Evolutionary conservation across 2,888 invertebrate species (phyloP), one percentile per base, ranked within the genome.

Genomic region (Monopis laevigella): DNA sequence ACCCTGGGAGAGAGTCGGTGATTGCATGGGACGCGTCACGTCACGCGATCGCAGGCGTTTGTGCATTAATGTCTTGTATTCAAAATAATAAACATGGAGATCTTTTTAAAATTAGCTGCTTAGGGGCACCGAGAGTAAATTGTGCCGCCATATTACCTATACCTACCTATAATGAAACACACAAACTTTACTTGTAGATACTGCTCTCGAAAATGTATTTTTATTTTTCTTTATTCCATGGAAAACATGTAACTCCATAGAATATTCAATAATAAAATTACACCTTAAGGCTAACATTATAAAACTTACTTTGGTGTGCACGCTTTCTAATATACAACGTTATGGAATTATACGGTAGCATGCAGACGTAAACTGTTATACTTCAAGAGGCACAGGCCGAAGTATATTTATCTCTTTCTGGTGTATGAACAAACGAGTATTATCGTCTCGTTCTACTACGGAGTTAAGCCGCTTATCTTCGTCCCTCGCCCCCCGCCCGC

Each of bases 381-480:
- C 63, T 71, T 52, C 69, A 69, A 74, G 78, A 65, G 69, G 74
- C 74, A 69, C 69, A 67, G 71, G 74, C 67, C 46, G 58, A 69
- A 55, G 53, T 68, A 46, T 53, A 51, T 48, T 54, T 39, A 14
- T 72, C 73, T 62, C 65, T 32, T 41, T 73, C 53, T 16, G 0
- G 14, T 16, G 38, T 13, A 1, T 18, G 2, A 11, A 14, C 41
- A 6, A 13, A 24, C n/a, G 48, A 45, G 57, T 69, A 42, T 26
- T 47, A 50, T 47, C 50, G 51, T 72, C 68, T 56, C 65, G 47
- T 47, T 66, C 61, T 52, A 59, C 59, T 64, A 68, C 68, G 65
- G 69, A 72, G 72, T 64, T 80, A 80, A 80, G 78, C 80, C 74
- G 80, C 80, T 80, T 80, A 80, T 78, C 78, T 73, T 53, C 72